Conservation (phyloP, 2,888 invertebrate genomes). For the Lamellibrachia columna region DNA sequence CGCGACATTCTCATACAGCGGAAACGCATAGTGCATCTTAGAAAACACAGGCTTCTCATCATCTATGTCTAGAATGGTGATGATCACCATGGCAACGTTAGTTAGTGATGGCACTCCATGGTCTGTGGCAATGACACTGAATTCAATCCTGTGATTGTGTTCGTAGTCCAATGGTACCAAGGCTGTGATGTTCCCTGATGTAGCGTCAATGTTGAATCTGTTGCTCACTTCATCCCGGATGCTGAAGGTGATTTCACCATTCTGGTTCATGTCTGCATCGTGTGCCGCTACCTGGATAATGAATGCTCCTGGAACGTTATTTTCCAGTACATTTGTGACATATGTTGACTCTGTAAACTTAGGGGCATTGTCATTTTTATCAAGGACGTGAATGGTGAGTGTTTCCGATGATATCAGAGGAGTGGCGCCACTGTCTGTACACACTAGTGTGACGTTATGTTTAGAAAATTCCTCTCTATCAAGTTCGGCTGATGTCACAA, state of each 20-base stretch:
- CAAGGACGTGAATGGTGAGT: not conserved
- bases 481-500: not conserved
- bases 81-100: not conserved
- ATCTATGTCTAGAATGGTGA: not conserved
- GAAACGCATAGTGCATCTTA: not conserved
- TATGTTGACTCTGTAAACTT: not conserved
- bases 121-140: not conserved
- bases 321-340: not conserved
- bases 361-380: slow-evolving; percentile 18
- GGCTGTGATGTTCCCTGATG: not conserved
- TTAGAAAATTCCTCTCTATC: slow-evolving; percentile 17
- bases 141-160: not conserved
- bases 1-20: not conserved
- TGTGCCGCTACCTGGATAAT: not conserved
- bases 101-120: not conserved
- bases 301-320: not conserved
- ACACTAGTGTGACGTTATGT: not conserved
- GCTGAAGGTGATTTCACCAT: not conserved
- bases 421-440: not conserved
- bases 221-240: not conserved
- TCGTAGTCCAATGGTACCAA: not conserved
- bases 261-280: not conserved
- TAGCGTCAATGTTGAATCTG: not conserved
- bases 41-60: slow-evolving; percentile 20
- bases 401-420: not conserved